Percentiles rank a stretch among this genome's conserved stretches.
These are phyloP conservation scores for Cheirogaleus medius DNA, from an alignment of 2,113 vertebrate species.

Conservation along the genomic window DNA sequence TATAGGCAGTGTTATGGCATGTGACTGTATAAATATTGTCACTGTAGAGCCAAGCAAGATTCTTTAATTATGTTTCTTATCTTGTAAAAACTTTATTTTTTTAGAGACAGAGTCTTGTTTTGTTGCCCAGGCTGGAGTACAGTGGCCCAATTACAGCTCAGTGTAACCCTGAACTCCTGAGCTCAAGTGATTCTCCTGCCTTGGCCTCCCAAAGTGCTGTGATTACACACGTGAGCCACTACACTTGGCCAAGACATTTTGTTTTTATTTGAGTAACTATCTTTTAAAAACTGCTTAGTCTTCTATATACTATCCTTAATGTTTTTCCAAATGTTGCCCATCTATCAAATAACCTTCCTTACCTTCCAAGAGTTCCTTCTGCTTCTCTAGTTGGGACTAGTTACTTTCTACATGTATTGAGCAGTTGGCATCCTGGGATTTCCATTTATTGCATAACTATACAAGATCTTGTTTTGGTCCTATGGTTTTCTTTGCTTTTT, in stretches of 20 bases:
- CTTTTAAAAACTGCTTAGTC: not conserved
- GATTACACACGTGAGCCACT: not conserved
- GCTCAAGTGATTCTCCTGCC: not conserved
- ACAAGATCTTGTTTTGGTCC: not conserved
- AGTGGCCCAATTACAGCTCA: not conserved
- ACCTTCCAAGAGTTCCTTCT: not conserved
- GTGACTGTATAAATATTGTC: not conserved
- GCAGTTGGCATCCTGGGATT: not conserved
- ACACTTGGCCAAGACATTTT: not conserved
- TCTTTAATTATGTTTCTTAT: not conserved
- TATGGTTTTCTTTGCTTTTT: not conserved
- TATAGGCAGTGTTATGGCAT: not conserved
- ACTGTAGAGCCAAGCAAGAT: not conserved
- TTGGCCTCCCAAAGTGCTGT: not conserved
- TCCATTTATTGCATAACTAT: not conserved
- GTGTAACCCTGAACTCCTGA: not conserved
- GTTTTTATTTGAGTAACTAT: not conserved
- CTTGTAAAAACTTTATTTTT: not conserved
- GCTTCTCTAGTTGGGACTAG: not conserved
- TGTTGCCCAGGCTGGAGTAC: not conserved
- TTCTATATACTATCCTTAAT: not conserved
- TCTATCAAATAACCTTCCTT: not conserved
- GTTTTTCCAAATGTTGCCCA: not conserved
- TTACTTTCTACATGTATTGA: not conserved
- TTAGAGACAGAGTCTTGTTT: not conserved